Conservation (phyloP, 2,888 invertebrate species). For the Dynastes tityus region DNA sequence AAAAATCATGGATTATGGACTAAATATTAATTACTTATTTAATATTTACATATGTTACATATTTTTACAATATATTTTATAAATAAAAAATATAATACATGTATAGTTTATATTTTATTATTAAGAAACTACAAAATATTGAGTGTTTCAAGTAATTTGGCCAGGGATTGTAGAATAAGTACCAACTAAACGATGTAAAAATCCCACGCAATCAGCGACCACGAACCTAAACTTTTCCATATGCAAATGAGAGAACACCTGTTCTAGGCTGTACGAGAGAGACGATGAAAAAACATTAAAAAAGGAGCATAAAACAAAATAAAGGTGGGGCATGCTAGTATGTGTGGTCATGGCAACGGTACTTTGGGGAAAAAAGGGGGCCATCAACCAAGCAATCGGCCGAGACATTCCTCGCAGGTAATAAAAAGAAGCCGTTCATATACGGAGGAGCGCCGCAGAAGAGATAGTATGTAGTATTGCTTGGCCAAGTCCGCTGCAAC, state of each 20-base stretch:
- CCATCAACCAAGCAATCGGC: constrained; percentile 56
- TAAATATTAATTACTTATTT: no score
- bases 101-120: no score
- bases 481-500: not conserved
- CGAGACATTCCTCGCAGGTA: constrained; percentile 46
- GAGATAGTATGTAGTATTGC: not conserved
- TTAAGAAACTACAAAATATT: no score
- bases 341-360: constrained; percentile 57
- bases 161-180: no score
- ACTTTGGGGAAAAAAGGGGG: constrained; percentile 56
- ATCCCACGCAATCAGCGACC: no score
- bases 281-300: not conserved
- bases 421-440: constrained; percentile 10
- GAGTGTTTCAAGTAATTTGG: no score
- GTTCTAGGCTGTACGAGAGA: not conserved
- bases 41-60: no score
- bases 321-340: constrained; percentile 32
- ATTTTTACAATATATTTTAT: no score
- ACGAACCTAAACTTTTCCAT: no score
- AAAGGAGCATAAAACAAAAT: constrained; percentile 20
- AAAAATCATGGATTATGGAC: no score
- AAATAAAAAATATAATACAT: no score
- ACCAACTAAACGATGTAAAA: no score
- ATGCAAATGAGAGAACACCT: not conserved
- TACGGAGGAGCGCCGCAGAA: not conserved